phyloP scores from a whole-genome alignment of 2,113 vertebrate species.

The Mohoua ochrocephala region DNA sequence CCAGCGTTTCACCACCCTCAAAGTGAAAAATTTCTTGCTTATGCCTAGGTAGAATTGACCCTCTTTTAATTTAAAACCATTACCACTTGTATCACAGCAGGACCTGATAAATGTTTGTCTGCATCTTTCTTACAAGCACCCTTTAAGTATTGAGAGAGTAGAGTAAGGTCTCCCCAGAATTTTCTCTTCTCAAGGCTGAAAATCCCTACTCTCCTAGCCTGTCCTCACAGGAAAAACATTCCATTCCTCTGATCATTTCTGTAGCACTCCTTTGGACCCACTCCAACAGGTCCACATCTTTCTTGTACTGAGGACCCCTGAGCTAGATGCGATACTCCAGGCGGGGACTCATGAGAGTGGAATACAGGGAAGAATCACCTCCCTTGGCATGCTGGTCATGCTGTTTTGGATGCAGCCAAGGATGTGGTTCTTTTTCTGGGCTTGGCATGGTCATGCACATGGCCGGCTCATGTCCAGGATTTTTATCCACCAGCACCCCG shows the following conservation, averaged over 20 bases:
- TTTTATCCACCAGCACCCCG: not conserved
- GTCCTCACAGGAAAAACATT: not conserved
- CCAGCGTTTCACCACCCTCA: not conserved
- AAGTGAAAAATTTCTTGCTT: not conserved
- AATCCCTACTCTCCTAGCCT: not conserved
- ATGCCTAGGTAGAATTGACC: not conserved
- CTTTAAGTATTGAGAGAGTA: not conserved
- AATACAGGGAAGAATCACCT: not conserved
- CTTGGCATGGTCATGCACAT: not conserved
- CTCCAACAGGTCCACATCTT: not conserved
- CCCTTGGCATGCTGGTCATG: not conserved
- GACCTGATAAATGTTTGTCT: not conserved
- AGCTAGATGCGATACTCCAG: not conserved
- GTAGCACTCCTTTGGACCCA: not conserved
- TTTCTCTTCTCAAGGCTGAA: not conserved
- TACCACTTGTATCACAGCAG: rapidly evolving
- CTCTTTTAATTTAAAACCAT: not conserved
- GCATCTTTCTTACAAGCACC: not conserved
- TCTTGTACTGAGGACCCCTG: not conserved
- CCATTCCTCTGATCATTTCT: not conserved
- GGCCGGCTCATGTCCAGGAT: rapidly evolving
- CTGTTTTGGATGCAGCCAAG: not conserved
- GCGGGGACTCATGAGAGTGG: not conserved
- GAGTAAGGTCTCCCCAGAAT: not conserved
- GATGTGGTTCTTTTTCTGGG: not conserved